Conservation (phyloP, 2,113 vertebrate genomes). For the Serinus canaria region DNA sequence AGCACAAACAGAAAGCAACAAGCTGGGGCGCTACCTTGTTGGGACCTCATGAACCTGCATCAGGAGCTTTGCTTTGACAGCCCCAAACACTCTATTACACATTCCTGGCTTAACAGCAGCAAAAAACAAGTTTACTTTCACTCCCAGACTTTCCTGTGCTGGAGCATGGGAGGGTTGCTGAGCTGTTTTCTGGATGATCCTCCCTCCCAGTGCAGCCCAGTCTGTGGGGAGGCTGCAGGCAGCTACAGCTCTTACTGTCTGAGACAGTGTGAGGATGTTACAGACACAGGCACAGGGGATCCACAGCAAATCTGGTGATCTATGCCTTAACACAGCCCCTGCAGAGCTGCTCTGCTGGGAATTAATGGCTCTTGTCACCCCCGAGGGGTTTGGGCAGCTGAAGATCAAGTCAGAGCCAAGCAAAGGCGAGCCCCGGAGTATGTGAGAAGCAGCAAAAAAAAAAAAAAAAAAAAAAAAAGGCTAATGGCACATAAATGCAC, state of each 20-base stretch:
- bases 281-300: neutral
- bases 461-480: neutral
- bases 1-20: neutral
- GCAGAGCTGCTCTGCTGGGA: neutral
- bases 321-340: neutral
- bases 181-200: neutral
- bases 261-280: neutral
- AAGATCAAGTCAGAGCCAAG: neutral
- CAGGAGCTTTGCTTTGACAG: neutral
- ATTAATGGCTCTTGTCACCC: neutral
- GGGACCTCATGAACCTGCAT: neutral
- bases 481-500: neutral
- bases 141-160: neutral
- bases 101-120: neutral
- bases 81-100: neutral
- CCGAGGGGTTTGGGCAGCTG: neutral
- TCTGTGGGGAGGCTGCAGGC: neutral
- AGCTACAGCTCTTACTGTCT: neutral
- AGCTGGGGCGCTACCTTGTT: neutral
- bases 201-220: neutral
- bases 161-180: neutral
- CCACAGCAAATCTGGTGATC: neutral
- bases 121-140: neutral
- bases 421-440: neutral
- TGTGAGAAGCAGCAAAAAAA: neutral